Percentiles rank a stretch among this genome's conserved stretches.
Conservation (phyloP, 2,888 invertebrate species). For the Athalia circularis region DNA sequence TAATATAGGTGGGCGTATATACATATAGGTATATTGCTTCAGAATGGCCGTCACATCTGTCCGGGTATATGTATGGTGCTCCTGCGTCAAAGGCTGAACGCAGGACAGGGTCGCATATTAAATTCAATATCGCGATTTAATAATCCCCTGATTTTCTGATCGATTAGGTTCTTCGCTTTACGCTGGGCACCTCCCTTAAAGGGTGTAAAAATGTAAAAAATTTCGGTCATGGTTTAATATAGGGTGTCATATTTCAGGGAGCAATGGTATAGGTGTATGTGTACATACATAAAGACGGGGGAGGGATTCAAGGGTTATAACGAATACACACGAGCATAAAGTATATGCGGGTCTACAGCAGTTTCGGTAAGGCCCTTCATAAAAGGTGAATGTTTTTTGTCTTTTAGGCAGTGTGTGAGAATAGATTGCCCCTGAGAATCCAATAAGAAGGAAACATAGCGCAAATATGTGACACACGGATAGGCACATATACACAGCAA, state of each 20-base stretch:
- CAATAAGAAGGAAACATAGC: conserved; percentile 47
- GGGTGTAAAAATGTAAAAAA: conserved; percentile 53
- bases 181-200: conserved; percentile 41
- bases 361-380: conserved; percentile 50
- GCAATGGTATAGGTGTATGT: too few relatives aligned
- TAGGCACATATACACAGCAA: background rate
- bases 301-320: conserved; percentile 43
- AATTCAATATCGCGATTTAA: conserved; percentile 57
- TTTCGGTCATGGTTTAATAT: conserved; percentile 60
- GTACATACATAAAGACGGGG: conserved; percentile 40
- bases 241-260: conserved; percentile 57
- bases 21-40: background rate
- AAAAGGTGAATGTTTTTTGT: conserved; percentile 52
- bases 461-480: too few relatives aligned
- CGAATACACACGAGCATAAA: background rate
- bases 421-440: conserved; percentile 49
- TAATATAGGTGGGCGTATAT: background rate
- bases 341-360: background rate
- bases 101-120: conserved; percentile 20
- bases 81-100: conserved; percentile 22
- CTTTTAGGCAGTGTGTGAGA: conserved; percentile 46
- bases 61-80: background rate
- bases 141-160: conserved; percentile 62
- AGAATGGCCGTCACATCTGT: conserved; percentile 39
- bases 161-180: conserved; percentile 56